Conservation (phyloP, 2,797 vertebrate species). For the Sebastes hubbsi region DNA sequence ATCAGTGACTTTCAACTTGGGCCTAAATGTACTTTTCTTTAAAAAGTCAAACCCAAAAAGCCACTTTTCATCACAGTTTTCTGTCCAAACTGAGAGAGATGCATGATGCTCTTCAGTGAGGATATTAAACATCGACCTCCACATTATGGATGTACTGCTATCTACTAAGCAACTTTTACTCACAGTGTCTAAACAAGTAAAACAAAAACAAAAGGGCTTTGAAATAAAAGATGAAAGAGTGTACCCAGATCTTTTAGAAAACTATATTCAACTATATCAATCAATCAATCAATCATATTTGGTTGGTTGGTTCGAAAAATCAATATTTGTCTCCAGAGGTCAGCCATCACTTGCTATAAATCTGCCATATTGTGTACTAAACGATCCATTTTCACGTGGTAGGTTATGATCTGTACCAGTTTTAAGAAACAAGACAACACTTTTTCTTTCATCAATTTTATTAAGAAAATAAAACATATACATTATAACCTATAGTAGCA, state of each 20-base stretch:
- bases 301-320: neutral
- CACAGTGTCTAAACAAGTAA: neutral
- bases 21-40: neutral
- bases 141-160: neutral
- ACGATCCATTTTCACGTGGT: neutral
- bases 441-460: slow-evolving; percentile 56
- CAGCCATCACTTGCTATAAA: neutral
- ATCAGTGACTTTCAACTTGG: neutral
- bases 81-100: slow-evolving; percentile 37
- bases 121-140: neutral
- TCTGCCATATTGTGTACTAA: neutral
- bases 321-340: neutral
- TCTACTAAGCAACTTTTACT: neutral
- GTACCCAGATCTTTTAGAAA: neutral
- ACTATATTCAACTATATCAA: neutral
- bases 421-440: neutral
- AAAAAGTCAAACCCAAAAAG: neutral
- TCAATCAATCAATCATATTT: too few species aligned
- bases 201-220: neutral
- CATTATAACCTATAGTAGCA: slow-evolving; percentile 23
- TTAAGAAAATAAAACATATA: slow-evolving; percentile 75
- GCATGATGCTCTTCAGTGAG: slow-evolving; percentile 20
- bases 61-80: neutral
- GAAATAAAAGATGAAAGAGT: neutral
- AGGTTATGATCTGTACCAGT: neutral